Base-by-base conservation (phyloP, 2,888 invertebrate genomes). In the Bellardia bayeri region DNA sequence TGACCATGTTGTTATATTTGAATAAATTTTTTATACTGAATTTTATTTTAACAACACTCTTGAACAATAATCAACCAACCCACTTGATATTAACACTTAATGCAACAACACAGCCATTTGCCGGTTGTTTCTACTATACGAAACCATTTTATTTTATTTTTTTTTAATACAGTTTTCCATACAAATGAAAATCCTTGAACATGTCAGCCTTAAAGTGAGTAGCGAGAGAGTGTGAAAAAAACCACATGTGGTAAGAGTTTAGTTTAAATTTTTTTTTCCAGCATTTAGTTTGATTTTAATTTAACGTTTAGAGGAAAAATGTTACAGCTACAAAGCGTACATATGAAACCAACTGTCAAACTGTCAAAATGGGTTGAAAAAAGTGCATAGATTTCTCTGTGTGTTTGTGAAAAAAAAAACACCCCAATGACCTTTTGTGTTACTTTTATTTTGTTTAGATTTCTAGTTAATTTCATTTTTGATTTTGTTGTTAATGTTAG, bases 371-470 rank as follows among this genome's bases (percentile, higher is more conserved):
- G 54, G 68, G 58, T 63, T 37, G 42, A 33, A 68, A 23, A 68
- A 51, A 80, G 58, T 80, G 61, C 61, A 61, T 23, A 56, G 64
- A 78, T 76, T 84, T 78, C 66, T 49, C n/a, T 49, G 56, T 66
- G 56, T 56, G 37, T n/a, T 63, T 64, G 37, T 6, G 37, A 37
- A 6, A 6, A 37, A 6, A 6, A 37, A 37, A 37, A 87, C 87
- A 79, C 79, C 84, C 87, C 78, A 82, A 82, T 82, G 85, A 82
- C 82, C 87, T 85, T 87, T 87, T 85, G 82, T 85, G 85, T 87
- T 87, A 85, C 72, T 83, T 83, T 80, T 80, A 40, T 58, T 71
- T 71, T 16, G n/a, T 49, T 45, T 51, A 30, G 9, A 13, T 58
- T 42, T 69, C 14, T 11, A 16, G 75, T 4, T 37, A 45, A 54